Conservation (phyloP, 2,113 vertebrate genomes). For the Eolophus roseicapilla region DNA sequence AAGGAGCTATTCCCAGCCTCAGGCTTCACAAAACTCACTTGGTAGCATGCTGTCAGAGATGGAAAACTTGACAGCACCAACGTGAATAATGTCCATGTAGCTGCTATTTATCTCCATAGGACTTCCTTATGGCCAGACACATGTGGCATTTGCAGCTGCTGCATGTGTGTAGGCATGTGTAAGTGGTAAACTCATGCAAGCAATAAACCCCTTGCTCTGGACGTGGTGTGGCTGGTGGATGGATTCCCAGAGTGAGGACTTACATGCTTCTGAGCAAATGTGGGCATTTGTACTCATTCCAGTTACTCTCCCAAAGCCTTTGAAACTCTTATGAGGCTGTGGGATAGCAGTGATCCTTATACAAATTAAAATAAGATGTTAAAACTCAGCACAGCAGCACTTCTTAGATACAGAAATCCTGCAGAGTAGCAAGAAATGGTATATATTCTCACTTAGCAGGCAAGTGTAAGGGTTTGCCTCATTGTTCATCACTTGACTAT, state of each 20-base stretch:
- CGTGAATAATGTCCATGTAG: rapidly evolving
- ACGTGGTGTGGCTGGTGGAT: not conserved
- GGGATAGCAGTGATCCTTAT: not conserved
- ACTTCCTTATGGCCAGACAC: not conserved
- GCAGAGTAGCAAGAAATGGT: not conserved
- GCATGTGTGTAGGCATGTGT: not conserved
- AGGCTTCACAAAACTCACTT: not conserved
- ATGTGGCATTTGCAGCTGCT: not conserved
- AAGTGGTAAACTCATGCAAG: not conserved
- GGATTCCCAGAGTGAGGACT: not conserved
- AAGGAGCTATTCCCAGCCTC: not conserved
- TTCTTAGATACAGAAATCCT: not conserved
- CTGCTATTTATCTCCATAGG: not conserved
- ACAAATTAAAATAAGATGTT: not conserved
- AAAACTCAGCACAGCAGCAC: not conserved
- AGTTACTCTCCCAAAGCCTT: not conserved
- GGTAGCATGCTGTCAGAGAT: not conserved
- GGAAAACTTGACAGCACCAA: rapidly evolving
- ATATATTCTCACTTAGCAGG: rapidly evolving
- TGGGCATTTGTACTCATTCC: not conserved
- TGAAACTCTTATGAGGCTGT: not conserved
- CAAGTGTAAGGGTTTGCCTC: not conserved
- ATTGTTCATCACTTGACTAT: not conserved
- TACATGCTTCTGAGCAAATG: not conserved
- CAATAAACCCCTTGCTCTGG: not conserved